Evolutionary conservation across 2,888 invertebrate species (phyloP), one percentile per base, ranked within the genome.

Genomic region (Lypha dubia): DNA sequence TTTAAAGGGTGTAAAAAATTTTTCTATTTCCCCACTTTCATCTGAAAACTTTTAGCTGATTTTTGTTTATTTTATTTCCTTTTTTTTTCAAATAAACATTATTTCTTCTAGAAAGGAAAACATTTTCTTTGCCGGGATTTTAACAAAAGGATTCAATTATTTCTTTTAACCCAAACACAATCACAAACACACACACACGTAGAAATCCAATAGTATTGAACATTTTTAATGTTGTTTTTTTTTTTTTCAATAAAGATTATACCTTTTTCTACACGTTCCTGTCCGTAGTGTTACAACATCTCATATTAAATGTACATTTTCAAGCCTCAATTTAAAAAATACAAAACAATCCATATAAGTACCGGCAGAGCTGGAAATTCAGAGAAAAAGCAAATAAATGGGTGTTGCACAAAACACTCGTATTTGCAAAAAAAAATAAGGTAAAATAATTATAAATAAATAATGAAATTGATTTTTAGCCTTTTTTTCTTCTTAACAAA

Each of bases 141-240:
- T 11, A 63, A 70, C 70, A 83, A 83, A 79, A 60, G 75, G 51
- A 79, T 79, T 79, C 70, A 75, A 79, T 83, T 79, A 74, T 71
- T 77, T 58, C 22, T 15, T 53, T 58, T 24, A 35, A 8, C 32
- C 15, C 15, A 56, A 6, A 56, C 56, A 28, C 35, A 17, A n/a
- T n/a, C 13, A 41, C n/a, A 24, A 4, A 65, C 51, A 74, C n/a
- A n/a, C n/a, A n/a, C n/a, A n/a, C n/a, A n/a, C n/a, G n/a, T n/a
- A n/a, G n/a, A n/a, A 74, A 17, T 32, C 20, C 46, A 32, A n/a
- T 70, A 44, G 38, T 3, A 28, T 32, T 32, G 15, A 49, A 71
- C 24, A 44, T 58, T 62, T 41, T 53, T 44, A 22, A 32, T n/a
- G 1, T 49, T 17, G 38, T n/a, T n/a, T n/a, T n/a, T n/a, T 28